These are phyloP conservation scores for Epinotia nisella DNA, from an alignment of 2,888 invertebrate species.

Conservation along the genomic window DNA sequence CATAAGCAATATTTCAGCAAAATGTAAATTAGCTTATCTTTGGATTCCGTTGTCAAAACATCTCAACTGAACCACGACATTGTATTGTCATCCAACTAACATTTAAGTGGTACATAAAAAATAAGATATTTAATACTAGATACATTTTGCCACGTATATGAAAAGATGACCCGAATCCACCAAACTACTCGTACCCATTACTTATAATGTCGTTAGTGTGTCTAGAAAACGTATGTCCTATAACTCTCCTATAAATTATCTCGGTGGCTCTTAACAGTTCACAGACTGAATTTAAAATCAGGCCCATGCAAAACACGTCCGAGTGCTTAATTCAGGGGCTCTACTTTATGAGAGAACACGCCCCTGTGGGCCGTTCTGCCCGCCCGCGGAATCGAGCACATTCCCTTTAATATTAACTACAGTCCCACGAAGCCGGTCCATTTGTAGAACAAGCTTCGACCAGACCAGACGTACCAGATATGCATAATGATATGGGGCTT, in stretches of 20 bases:
- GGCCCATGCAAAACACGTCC: slow-evolving; percentile 54
- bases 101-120: too few species aligned
- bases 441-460: slow-evolving; percentile 19
- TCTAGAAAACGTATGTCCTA: slow-evolving; percentile 27
- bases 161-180: neutral
- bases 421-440: slow-evolving; percentile 32
- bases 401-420: slow-evolving; percentile 56
- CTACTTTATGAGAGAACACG: slow-evolving; percentile 50
- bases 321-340: slow-evolving; percentile 56
- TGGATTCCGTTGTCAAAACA: too few species aligned
- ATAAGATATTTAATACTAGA: too few species aligned
- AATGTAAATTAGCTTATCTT: too few species aligned
- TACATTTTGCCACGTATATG: too few species aligned
- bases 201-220: neutral
- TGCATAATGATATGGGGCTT: neutral
- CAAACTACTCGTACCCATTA: neutral
- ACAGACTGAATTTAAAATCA: slow-evolving; percentile 51
- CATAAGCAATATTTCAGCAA: too few species aligned
- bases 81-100: too few species aligned
- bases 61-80: too few species aligned
- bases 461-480: neutral
- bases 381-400: slow-evolving; percentile 51
- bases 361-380: slow-evolving; percentile 49
- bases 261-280: slow-evolving; percentile 33
- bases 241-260: slow-evolving; percentile 28